These are phyloP conservation scores for Sapayoa aenigma DNA, from an alignment of 2,113 vertebrate species.

Conservation along the genomic window DNA sequence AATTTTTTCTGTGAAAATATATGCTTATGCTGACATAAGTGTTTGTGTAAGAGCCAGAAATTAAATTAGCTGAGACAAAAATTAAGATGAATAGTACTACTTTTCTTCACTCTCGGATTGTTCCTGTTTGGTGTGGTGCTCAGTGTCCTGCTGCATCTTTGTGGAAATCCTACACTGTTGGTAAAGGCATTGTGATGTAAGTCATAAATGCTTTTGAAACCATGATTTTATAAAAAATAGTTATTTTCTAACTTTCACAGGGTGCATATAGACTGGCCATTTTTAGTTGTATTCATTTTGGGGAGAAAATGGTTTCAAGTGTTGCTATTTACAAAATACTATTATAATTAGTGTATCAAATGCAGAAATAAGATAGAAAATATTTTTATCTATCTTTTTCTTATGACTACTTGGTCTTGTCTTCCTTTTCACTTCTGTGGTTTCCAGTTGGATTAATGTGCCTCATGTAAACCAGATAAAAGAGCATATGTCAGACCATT, in stretches of 20 bases:
- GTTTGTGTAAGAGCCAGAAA: not conserved
- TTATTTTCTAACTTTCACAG: not conserved
- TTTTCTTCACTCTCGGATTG: not conserved
- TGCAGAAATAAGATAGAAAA: not conserved
- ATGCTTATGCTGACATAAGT: not conserved
- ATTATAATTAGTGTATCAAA: not conserved
- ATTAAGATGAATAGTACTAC: not conserved
- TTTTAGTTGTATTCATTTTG: not conserved
- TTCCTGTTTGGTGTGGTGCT: not conserved
- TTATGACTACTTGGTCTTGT: not conserved
- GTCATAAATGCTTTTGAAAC: not conserved
- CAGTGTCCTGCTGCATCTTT: not conserved
- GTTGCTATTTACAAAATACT: not conserved
- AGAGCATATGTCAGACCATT: conserved; percentile 62
- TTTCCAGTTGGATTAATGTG: conserved; percentile 47
- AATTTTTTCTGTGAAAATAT: not conserved
- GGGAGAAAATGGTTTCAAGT: not conserved
- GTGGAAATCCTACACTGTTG: not conserved
- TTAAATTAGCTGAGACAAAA: conserved; percentile 21
- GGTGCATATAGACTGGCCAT: not conserved
- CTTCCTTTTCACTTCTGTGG: conserved; percentile 1
- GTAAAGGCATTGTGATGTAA: not conserved
- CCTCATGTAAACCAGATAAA: conserved; percentile 58
- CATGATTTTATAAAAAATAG: not conserved
- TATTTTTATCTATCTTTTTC: not conserved